Conservation (phyloP, 2,888 invertebrate genomes). For the Eupithecia dodoneata region DNA sequence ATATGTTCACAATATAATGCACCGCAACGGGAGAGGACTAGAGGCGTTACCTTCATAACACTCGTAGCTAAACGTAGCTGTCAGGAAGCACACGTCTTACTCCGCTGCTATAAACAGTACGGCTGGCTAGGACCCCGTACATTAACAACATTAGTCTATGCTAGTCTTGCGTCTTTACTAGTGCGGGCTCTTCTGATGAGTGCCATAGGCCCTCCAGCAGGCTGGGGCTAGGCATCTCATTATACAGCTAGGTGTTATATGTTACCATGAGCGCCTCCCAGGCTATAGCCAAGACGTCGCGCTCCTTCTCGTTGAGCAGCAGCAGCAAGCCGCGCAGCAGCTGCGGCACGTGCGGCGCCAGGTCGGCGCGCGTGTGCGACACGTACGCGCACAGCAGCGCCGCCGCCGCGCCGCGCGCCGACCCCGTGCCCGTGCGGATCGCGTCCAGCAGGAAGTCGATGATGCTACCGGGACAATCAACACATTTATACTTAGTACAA, state of each 20-base stretch:
- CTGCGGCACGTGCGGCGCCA: conserved; percentile 93
- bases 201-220: background rate
- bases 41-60: background rate
- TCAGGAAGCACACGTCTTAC: background rate
- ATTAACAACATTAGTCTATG: background rate
- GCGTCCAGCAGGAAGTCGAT: conserved; percentile 59
- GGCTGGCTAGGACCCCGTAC: background rate
- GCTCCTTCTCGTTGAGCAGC: conserved; percentile 92
- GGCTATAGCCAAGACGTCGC: conserved; percentile 88
- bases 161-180: too few relatives aligned
- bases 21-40: background rate
- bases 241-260: background rate
- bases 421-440: conserved; percentile 44
- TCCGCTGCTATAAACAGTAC: background rate
- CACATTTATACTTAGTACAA: background rate
- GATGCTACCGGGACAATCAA: conserved; percentile 44
- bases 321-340: conserved; percentile 93
- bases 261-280: conserved; percentile 91
- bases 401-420: conserved; percentile 89
- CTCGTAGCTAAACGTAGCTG: background rate
- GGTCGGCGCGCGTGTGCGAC: conserved; percentile 94
- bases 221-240: background rate
- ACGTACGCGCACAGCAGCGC: conserved; percentile 96
- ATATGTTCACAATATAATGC: background rate
- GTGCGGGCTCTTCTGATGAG: too few relatives aligned